Evolutionary conservation across 2,113 vertebrate species (phyloP).

Genomic region (Rhodinocichla rosea): DNA sequence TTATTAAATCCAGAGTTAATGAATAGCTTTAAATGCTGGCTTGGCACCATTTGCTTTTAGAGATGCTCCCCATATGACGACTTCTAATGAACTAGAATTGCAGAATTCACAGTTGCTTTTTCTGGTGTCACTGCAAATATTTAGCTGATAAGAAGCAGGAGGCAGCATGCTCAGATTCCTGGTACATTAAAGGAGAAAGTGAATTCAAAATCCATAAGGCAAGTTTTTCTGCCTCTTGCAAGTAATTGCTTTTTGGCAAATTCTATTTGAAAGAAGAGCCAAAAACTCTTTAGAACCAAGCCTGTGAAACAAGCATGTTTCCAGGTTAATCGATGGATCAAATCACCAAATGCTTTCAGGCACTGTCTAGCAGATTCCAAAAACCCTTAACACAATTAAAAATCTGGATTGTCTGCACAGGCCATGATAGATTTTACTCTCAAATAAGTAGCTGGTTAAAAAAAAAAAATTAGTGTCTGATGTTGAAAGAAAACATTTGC

Average conservation of each 20-base stretch:
- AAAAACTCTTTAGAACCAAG: constrained; percentile 59
- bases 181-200: constrained; percentile 47
- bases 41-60: background rate
- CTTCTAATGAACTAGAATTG: background rate
- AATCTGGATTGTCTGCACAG: constrained; percentile 61
- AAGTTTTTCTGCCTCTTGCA: background rate
- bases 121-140: background rate
- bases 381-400: constrained; percentile 46
- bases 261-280: constrained; percentile 52
- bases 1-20: background rate
- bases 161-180: constrained; percentile 56
- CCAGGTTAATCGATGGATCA: constrained; percentile 41
- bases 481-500: constrained; percentile 69
- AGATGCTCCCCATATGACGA: background rate
- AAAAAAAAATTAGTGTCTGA: constrained; percentile 32
- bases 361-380: background rate
- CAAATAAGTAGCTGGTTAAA: constrained; percentile 40
- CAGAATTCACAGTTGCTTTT: background rate
- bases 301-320: constrained; percentile 61
- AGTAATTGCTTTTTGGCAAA: constrained; percentile 68
- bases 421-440: constrained; percentile 54
- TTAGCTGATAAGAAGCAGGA: constrained; percentile 32
- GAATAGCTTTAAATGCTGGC: background rate
- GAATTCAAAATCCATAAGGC: constrained; percentile 40
- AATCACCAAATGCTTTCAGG: constrained; percentile 33